A percentile compares a stretch with the other conserved stretches of the same genome.
phyloP scores from a whole-genome alignment of 2,797 vertebrate species.

The Myotis findleyi region DNA sequence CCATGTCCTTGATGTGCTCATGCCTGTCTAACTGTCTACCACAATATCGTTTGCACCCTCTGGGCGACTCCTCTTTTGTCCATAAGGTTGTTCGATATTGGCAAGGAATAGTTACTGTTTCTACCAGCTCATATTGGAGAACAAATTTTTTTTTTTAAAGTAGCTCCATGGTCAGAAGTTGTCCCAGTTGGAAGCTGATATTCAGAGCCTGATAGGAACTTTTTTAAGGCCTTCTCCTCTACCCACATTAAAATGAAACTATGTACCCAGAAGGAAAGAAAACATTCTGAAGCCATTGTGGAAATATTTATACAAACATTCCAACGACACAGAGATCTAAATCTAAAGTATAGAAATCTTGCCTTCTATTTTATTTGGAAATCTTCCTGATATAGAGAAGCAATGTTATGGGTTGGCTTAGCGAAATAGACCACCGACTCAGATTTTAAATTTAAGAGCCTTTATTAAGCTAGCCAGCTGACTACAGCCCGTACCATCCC shows the following conservation, averaged over 20 bases:
- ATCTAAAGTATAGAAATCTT: not conserved
- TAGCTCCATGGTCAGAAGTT: not conserved
- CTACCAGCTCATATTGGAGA: not conserved
- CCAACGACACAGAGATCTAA: not conserved
- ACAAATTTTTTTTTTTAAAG: no score
- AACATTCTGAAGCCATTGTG: constrained; percentile 2
- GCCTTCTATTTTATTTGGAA: not conserved
- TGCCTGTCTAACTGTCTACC: not conserved
- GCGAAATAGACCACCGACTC: no score
- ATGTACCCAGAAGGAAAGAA: not conserved
- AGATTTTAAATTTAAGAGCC: no score
- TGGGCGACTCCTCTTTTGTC: not conserved
- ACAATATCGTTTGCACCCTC: not conserved
- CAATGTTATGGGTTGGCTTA: no score
- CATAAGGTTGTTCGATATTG: not conserved
- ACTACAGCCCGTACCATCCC: no score
- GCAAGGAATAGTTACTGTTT: not conserved
- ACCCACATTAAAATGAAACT: not conserved
- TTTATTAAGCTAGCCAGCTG: no score
- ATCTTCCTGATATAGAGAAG: not conserved
- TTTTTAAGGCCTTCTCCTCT: not conserved
- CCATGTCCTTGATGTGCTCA: not conserved
- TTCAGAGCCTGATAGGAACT: not conserved
- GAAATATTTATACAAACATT: not conserved
- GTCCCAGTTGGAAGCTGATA: not conserved